Percentiles rank a stretch among this genome's conserved stretches.
phyloP scores from a whole-genome alignment of 2,888 invertebrate species.

The Nemoura dubitans region DNA sequence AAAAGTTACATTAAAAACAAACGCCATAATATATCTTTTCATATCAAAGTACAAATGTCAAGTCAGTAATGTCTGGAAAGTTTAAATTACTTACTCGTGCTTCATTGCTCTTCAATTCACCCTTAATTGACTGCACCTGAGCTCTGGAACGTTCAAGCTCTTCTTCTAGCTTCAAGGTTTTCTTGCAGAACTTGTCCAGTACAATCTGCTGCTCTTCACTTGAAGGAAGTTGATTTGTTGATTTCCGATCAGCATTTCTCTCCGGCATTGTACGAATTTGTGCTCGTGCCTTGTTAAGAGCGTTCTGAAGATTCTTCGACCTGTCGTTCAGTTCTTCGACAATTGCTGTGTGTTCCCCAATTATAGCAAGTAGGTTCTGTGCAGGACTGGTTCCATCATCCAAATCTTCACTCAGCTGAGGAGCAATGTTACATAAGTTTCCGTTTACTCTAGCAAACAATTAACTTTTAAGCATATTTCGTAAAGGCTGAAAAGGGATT shows the following conservation, averaged over 20 bases:
- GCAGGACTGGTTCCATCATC: background rate
- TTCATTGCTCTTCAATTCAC: background rate
- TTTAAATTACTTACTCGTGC: background rate
- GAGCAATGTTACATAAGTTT: background rate
- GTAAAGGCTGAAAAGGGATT: background rate
- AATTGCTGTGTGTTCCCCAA: background rate
- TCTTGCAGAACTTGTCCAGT: background rate
- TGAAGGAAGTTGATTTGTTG: background rate
- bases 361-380: background rate
- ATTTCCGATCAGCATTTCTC: background rate
- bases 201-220: background rate
- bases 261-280: background rate
- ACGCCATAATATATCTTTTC: background rate
- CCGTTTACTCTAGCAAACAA: background rate
- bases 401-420: background rate
- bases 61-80: too few relatives aligned
- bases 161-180: background rate
- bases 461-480: background rate
- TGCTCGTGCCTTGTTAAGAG: background rate
- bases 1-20: background rate
- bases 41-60: too few relatives aligned
- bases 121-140: background rate
- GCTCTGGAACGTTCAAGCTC: conserved; percentile 16
- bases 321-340: background rate
- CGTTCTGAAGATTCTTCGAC: background rate